Conservation (phyloP, 2,113 vertebrate genomes). For the Eublepharis macularius region DNA sequence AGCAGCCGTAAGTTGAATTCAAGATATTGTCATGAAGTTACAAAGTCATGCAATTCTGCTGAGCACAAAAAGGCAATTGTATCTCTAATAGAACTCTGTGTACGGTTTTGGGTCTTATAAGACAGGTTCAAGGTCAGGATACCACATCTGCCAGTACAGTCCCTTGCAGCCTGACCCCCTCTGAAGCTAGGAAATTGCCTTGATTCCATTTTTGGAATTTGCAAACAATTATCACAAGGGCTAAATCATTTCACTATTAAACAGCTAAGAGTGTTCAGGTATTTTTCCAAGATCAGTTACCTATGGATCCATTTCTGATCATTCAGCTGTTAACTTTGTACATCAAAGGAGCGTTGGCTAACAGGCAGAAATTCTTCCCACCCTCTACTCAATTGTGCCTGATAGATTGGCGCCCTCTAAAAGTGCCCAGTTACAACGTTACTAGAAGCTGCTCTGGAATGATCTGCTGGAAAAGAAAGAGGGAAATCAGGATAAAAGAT, state of each 20-base stretch:
- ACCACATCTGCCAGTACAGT: neutral
- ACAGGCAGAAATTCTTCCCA: no score
- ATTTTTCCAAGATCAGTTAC: neutral
- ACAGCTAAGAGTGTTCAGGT: neutral
- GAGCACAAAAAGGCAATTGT: no score
- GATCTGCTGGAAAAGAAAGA: conserved; percentile 1
- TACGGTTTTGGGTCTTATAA: neutral
- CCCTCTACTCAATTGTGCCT: neutral
- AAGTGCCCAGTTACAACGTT: neutral
- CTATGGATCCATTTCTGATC: neutral
- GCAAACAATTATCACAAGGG: neutral
- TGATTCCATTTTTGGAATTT: neutral
- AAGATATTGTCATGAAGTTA: no score
- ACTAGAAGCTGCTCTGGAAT: conserved; percentile 34
- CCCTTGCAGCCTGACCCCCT: neutral
- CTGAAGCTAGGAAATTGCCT: neutral
- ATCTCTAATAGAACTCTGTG: neutral
- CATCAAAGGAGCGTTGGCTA: neutral
- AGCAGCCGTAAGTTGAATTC: no score
- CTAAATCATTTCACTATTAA: neutral
- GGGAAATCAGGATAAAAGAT: neutral
- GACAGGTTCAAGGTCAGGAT: neutral
- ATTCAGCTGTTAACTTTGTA: neutral
- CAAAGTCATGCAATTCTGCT: no score
- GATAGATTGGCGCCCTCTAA: no score